These are phyloP conservation scores for Eupithecia exiguata DNA, from an alignment of 2,888 invertebrate genomes.

Conservation along the genomic window DNA sequence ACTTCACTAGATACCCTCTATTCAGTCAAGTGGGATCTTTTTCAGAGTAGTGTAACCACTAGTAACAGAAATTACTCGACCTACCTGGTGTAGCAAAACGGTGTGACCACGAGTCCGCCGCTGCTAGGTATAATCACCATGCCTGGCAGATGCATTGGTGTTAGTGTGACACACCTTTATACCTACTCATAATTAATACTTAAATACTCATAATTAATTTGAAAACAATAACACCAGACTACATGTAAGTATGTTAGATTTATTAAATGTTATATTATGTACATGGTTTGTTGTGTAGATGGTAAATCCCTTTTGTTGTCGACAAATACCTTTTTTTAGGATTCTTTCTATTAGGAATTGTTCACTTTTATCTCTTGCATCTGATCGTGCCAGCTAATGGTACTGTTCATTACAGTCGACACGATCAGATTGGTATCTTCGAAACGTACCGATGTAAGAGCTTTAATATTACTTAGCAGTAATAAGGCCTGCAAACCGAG, in stretches of 20 bases:
- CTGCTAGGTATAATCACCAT: too few relatives aligned
- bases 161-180: too few relatives aligned
- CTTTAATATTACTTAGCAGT: conserved; percentile 44
- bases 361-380: neutral
- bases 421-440: neutral
- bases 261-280: neutral
- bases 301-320: neutral
- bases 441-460: conserved; percentile 41
- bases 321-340: neutral
- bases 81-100: too few relatives aligned
- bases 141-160: too few relatives aligned
- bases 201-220: neutral
- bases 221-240: neutral
- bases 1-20: too few relatives aligned
- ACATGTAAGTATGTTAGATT: neutral
- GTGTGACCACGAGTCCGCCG: too few relatives aligned
- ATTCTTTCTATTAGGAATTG: neutral
- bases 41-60: too few relatives aligned
- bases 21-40: too few relatives aligned
- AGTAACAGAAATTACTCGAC: too few relatives aligned
- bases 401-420: neutral
- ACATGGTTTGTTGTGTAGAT: neutral
- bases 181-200: too few relatives aligned
- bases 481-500: conserved; percentile 35
- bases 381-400: neutral